A percentile compares a stretch with the other conserved stretches of the same genome.
These are phyloP conservation scores for Crax fasciolata DNA, from an alignment of 2,797 vertebrate species.

Conservation along the genomic window DNA sequence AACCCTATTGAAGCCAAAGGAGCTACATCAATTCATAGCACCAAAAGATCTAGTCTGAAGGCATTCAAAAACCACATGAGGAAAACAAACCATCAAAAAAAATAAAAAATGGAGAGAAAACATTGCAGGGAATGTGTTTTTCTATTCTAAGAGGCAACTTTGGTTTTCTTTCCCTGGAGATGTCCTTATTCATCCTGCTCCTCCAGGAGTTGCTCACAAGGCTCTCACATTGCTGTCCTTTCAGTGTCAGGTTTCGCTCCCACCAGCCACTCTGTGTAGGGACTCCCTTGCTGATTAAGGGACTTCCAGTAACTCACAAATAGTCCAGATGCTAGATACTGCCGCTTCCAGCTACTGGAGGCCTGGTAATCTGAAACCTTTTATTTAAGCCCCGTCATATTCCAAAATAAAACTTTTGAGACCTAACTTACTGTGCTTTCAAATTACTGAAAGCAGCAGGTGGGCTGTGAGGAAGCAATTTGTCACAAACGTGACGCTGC, in stretches of 20 bases:
- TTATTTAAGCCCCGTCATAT: slow-evolving; percentile 57
- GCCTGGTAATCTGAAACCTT: slow-evolving; percentile 58
- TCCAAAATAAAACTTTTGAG: slow-evolving; percentile 48
- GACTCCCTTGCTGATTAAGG: slow-evolving; percentile 51
- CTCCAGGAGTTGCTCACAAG: slow-evolving; percentile 20
- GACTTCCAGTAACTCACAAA: slow-evolving; percentile 15
- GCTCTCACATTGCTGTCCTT: slow-evolving; percentile 25
- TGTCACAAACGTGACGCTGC: slow-evolving; percentile 41
- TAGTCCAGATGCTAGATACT: slow-evolving; percentile 37
- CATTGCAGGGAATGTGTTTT: slow-evolving; percentile 1
- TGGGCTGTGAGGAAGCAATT: slow-evolving; percentile 55
- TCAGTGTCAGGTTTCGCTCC: slow-evolving; percentile 43
- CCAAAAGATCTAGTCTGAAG: neutral
- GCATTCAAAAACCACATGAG: neutral
- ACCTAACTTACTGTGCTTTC: slow-evolving; percentile 30
- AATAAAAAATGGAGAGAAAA: neutral
- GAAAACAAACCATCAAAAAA: slow-evolving; percentile 40
- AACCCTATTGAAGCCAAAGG: neutral
- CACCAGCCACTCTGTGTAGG: slow-evolving; percentile 17
- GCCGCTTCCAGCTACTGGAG: slow-evolving; percentile 62
- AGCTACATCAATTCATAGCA: slow-evolving; percentile 2
- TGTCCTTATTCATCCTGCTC: slow-evolving; percentile 11
- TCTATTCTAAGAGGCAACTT: slow-evolving; percentile 2
- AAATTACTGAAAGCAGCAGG: slow-evolving; percentile 62
- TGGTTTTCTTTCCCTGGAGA: slow-evolving; percentile 37